Conservation (phyloP, 1,140 invertebrate species). For the Brachionus rotundiformis region DNA sequence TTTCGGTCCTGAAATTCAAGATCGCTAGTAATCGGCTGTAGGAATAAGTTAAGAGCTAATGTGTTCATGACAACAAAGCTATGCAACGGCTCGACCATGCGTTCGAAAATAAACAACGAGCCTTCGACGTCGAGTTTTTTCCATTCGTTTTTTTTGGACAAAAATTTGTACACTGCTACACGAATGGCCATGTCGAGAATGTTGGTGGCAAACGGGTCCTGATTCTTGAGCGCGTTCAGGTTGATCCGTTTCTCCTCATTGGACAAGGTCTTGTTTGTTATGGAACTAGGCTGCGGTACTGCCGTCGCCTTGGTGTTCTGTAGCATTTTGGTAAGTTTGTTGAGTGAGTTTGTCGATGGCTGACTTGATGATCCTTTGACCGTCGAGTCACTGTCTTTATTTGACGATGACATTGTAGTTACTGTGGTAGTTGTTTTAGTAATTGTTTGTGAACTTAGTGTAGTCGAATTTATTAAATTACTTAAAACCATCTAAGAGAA, state of each 20-base stretch:
- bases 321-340: slow-evolving; percentile 16
- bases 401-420: slow-evolving; percentile 17
- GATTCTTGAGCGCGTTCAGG: slow-evolving; percentile 46
- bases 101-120: slow-evolving; percentile 50
- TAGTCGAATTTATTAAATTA: slow-evolving; percentile 47
- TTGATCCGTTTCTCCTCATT: slow-evolving; percentile 43
- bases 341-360: neutral
- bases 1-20: slow-evolving; percentile 51
- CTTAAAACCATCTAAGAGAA: slow-evolving; percentile 39
- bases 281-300: slow-evolving; percentile 9
- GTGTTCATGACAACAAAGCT: slow-evolving; percentile 52
- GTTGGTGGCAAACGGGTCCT: slow-evolving; percentile 47
- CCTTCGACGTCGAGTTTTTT: slow-evolving; percentile 50
- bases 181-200: slow-evolving; percentile 48
- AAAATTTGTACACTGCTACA: slow-evolving; percentile 47
- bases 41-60: slow-evolving; percentile 40
- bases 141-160: slow-evolving; percentile 52
- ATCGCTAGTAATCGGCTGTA: slow-evolving; percentile 44
- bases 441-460: slow-evolving; percentile 33
- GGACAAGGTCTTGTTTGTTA: slow-evolving; percentile 37
- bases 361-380: neutral
- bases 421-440: slow-evolving; percentile 42
- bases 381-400: neutral
- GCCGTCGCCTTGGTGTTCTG: slow-evolving; percentile 18
- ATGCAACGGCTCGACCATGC: slow-evolving; percentile 50